Conservation (phyloP, 1,140 invertebrate genomes). For the Brachionus manjavacas region DNA sequence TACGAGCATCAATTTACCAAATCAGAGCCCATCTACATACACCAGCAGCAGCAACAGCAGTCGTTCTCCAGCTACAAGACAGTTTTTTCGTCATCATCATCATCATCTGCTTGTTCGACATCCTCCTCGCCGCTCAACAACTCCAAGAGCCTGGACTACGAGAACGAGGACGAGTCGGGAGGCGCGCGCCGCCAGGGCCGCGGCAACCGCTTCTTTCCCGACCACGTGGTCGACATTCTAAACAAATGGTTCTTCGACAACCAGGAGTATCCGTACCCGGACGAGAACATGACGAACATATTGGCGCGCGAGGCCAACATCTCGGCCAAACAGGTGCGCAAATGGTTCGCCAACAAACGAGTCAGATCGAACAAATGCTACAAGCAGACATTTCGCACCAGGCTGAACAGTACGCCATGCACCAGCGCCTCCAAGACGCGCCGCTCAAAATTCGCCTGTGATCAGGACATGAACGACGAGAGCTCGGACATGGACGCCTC, state of each 20-base stretch:
- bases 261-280: slow-evolving; percentile 40
- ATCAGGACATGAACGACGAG: neutral
- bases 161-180: neutral
- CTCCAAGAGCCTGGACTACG: neutral
- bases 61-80: neutral
- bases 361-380: slow-evolving; percentile 41
- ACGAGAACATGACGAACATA: slow-evolving; percentile 37
- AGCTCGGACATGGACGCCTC: neutral
- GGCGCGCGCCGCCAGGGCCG: neutral
- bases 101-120: neutral
- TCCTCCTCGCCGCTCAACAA: neutral
- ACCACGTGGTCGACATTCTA: slow-evolving; percentile 9
- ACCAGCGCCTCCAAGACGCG: neutral
- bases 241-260: slow-evolving; percentile 40
- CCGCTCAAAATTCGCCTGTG: neutral
- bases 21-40: neutral
- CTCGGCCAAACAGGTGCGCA: slow-evolving; percentile 39
- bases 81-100: neutral
- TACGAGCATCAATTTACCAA: neutral
- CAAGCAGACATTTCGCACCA: slow-evolving; percentile 14
- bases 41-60: neutral
- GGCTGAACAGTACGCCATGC: neutral
- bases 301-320: slow-evolving; percentile 41
- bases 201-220: slow-evolving; percentile 30
- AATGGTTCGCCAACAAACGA: slow-evolving; percentile 43